Percentiles rank a stretch among this genome's conserved stretches.
These are phyloP conservation scores for Sarcophaga subvicina DNA, from an alignment of 2,888 invertebrate species.

Conservation along the genomic window DNA sequence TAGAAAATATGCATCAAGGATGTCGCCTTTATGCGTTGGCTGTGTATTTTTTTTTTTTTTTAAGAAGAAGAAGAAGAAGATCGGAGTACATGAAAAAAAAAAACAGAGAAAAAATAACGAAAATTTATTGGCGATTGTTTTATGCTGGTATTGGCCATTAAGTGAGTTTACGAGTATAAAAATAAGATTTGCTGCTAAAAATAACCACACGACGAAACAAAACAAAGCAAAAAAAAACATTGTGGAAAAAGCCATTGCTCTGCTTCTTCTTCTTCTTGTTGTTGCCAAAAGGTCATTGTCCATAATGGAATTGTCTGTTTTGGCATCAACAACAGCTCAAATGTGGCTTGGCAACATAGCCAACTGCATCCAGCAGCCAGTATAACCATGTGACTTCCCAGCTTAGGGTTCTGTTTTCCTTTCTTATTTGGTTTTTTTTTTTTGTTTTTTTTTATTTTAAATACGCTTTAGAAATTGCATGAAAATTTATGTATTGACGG, in stretches of 20 bases:
- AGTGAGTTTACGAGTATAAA: conserved; percentile 50
- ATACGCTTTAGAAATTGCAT: background rate
- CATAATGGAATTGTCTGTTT: conserved; percentile 26
- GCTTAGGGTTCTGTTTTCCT: background rate
- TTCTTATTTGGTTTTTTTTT: too few species aligned
- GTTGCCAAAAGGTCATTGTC: conserved; percentile 47
- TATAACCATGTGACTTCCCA: background rate
- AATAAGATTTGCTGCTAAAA: conserved; percentile 65
- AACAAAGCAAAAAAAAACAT: background rate
- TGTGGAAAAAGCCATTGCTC: background rate
- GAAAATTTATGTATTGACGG: background rate
- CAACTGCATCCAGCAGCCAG: background rate
- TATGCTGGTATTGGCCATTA: conserved; percentile 20
- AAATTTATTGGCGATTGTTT: conserved; percentile 58
- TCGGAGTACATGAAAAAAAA: too few species aligned
- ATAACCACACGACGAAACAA: conserved; percentile 36
- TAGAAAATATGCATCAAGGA: conserved; percentile 38
- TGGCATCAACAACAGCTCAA: conserved; percentile 8
- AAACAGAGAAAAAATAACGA: background rate
- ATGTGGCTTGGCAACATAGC: conserved; percentile 42
- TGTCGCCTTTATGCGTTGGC: conserved; percentile 33
- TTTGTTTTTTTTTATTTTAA: too few species aligned
- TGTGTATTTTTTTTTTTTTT: background rate
- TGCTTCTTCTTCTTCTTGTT: background rate
- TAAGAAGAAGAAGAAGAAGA: background rate